phyloP scores from a whole-genome alignment of 2,113 vertebrate species.

The Brachionichthys hirsutus region DNA sequence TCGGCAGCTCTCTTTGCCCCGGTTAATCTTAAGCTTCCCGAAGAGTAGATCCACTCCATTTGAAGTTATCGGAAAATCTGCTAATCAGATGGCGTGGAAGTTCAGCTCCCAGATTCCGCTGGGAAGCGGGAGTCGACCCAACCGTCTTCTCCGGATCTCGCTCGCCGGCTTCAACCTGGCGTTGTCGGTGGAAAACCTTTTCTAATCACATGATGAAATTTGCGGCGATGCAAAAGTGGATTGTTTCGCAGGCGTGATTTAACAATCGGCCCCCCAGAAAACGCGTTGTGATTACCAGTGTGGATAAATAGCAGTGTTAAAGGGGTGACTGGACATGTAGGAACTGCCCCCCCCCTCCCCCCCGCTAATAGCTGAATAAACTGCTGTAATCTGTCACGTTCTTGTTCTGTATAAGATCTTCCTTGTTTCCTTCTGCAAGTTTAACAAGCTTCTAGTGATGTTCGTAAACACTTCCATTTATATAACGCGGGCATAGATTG shows the following conservation, averaged over 20 bases:
- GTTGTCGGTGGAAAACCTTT: no score
- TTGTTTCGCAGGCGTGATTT: neutral
- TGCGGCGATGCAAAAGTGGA: neutral
- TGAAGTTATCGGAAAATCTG: conserved; percentile 61
- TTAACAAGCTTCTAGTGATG: neutral
- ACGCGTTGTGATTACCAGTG: conserved; percentile 49
- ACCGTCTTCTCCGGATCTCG: conserved; percentile 27
- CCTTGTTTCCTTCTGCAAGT: neutral
- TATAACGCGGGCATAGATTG: conserved; percentile 29
- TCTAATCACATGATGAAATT: neutral
- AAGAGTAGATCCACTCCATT: conserved; percentile 42
- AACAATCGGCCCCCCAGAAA: neutral
- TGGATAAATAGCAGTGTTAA: conserved; percentile 56
- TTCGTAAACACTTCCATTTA: conserved; percentile 29
- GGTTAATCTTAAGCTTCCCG: conserved; percentile 56
- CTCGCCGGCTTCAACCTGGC: neutral
- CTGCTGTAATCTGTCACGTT: conserved; percentile 50
- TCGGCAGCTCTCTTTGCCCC: conserved; percentile 18
- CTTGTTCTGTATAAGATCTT: conserved; percentile 12
- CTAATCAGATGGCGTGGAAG: conserved; percentile 49
- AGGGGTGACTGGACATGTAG: conserved; percentile 54
- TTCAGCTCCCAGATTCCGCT: conserved; percentile 40
- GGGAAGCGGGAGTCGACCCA: conserved; percentile 38
- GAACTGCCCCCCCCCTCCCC: conserved; percentile 47
- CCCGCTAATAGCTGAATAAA: conserved; percentile 52